Base-by-base conservation (phyloP, 2,113 vertebrate genomes). In the Pogona vitticeps region DNA sequence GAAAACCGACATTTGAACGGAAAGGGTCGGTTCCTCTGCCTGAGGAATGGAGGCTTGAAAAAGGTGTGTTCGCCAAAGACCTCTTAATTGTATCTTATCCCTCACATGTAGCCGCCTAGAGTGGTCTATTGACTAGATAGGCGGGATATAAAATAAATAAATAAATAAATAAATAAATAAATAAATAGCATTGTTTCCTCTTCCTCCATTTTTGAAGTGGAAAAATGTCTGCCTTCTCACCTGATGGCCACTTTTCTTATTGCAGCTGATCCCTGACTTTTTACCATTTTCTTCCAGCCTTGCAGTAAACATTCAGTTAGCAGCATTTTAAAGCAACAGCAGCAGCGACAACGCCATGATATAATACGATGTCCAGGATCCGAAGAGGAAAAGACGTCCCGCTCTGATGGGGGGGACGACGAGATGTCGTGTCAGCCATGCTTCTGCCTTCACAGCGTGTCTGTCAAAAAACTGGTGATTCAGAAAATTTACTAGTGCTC, bases 401-500 rank as follows among this genome's bases (percentile, higher is more conserved):
- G 84, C 88, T 92, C 92, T 92, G 90, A 95, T 88, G 91, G 92
- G 90, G 89, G 92, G n/a, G n/a, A n/a, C n/a, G n/a, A 91, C n/a
- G 90, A 52, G 93, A 91, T 91, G 92, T 93, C 90, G 93, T 86
- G 17, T 61, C 52, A 33, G 52, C 56, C 21, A 33, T 78, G 90
- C 92, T 13, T 26, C 88, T 88, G 85, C n/a, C 83, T 95, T 93
- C 92, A 92, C 93, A 90, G 88, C n/a, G 0, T 89, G 91, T 92
- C 92, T 92, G 86, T 95, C 95, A 95, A 82, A 92, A 95, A 91
- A 89, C 84, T 93, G 91, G 94, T 94, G 94, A 93, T 93, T 94
- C 94, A 93, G 94, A 95, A 95, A 95, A 95, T 93, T 91, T 94
- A 92, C 93, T 92, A 91, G 90, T 92, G 90, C 90, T 94, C 88